Base-by-base conservation (phyloP, 1,140 invertebrate species). In the Agrypnia vestita region DNA sequence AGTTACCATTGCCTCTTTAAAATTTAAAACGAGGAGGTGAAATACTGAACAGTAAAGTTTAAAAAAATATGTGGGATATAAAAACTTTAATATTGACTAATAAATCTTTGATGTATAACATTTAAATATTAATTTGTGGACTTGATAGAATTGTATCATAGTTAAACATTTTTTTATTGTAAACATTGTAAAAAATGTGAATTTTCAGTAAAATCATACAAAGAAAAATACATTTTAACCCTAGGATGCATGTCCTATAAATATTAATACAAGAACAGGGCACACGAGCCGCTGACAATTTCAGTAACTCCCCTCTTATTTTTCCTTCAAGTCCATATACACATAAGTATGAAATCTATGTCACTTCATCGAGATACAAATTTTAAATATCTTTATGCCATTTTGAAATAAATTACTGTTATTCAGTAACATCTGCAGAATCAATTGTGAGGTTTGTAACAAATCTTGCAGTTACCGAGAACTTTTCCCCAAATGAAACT, bases 101-200 rank as follows among this genome's bases (percentile, higher is more conserved):
- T 71, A 71, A 71, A 71, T 71, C 67, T 71, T 71, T 71, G 47
- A 71, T 49, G 47, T 46, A 71, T 71, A 71, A 71, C 67, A 71
- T 51, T 71, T 71, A 25, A 43, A 67, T 67, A 67, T 67, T 71
- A 71, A 71, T 71, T 51, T 71, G 25, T 25, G 46, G 46, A 49
- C 10, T 15, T 51, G 21, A 71, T 71, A 17, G 49, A 51, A 25
- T 21, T 51, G 67, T 71, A 71, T 53, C 47, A 51, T 71, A 71
- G 11, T 35, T 35, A 6, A 3, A 35, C 25, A 35, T 35, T 35
- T 35, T 35, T 35, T 6, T n/a, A n/a, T n/a, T n/a, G n/a, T n/a
- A n/a, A n/a, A 6, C 6, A 6, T 35, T 35, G 25, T 35, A 35
- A 35, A 35, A 15, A 13, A 51, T 4, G n/a, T 51, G 3, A 51